Conservation (phyloP, 2,888 invertebrate genomes). For the Ceramica pisi region DNA sequence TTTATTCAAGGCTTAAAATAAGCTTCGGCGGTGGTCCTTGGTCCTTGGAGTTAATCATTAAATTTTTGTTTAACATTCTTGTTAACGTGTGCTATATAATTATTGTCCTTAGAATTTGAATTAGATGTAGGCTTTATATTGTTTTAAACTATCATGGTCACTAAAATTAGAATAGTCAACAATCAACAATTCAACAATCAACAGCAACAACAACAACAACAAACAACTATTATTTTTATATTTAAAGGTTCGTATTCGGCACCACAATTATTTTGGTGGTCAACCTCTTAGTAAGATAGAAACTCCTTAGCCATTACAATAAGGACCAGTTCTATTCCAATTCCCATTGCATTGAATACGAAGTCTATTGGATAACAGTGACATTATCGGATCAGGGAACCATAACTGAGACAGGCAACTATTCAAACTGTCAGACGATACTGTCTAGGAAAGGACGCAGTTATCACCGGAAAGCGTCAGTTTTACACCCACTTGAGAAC, state of each 20-base stretch:
- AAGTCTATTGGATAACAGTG: constrained; percentile 31
- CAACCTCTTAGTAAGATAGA: background rate
- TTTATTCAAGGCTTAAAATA: background rate
- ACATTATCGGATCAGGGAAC: constrained; percentile 27
- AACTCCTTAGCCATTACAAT: background rate
- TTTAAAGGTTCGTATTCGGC: background rate
- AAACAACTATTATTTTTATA: background rate
- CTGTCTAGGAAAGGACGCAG: constrained; percentile 39
- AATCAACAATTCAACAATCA: no score
- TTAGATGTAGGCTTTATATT: no score
- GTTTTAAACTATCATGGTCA: no score
- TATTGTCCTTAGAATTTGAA: background rate
- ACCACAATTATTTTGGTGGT: background rate
- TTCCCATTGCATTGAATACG: constrained; percentile 23
- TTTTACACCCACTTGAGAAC: constrained; percentile 41
- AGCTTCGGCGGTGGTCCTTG: background rate
- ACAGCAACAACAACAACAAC: no score
- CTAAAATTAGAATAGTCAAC: no score
- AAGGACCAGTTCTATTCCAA: constrained; percentile 1
- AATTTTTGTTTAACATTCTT: background rate
- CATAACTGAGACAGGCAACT: constrained; percentile 33
- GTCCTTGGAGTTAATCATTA: background rate
- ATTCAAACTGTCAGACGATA: constrained; percentile 52
- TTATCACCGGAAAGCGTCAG: constrained; percentile 45
- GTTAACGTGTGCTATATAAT: no score